These are phyloP conservation scores for Gryllus bimaculatus DNA, from an alignment of 1,140 invertebrate genomes.

Conservation along the genomic window DNA sequence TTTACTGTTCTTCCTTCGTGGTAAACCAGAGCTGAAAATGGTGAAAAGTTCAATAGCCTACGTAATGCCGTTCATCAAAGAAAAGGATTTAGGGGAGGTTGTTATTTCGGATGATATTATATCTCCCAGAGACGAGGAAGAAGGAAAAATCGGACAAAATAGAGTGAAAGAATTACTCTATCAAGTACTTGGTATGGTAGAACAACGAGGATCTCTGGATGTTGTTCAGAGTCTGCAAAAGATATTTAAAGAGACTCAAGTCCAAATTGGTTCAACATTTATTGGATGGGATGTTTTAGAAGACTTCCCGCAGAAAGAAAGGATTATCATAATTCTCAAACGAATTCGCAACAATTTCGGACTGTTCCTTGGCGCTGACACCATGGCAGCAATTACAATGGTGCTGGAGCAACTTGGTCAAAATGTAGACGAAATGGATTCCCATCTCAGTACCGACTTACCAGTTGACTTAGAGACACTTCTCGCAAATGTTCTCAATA, in stretches of 20 bases:
- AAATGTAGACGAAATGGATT: neutral
- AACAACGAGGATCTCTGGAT: conserved; percentile 10
- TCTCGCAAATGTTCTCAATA: neutral
- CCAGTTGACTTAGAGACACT: conserved; percentile 4
- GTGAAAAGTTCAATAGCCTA: neutral
- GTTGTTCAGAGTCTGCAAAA: conserved; percentile 2
- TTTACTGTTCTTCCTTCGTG: neutral
- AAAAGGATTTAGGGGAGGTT: neutral
- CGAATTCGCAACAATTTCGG: neutral
- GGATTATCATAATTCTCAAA: conserved; percentile 1
- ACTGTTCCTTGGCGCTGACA: neutral
- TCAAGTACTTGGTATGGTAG: conserved; percentile 7
- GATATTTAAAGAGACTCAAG: neutral
- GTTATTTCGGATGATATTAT: conserved; percentile 7
- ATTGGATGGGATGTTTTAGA: conserved; percentile 6
- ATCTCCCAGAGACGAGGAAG: neutral
- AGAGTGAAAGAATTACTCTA: conserved; percentile 7
- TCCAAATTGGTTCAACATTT: neutral
- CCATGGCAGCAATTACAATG: neutral
- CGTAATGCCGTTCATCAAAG: neutral
- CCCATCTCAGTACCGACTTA: neutral
- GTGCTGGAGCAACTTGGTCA: neutral
- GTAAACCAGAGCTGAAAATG: neutral
- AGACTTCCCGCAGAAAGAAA: conserved; percentile 11
- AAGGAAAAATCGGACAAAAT: conserved; percentile 8